phyloP scores from a whole-genome alignment of 1,140 invertebrate species.

The Drosophila fuyamai region DNA sequence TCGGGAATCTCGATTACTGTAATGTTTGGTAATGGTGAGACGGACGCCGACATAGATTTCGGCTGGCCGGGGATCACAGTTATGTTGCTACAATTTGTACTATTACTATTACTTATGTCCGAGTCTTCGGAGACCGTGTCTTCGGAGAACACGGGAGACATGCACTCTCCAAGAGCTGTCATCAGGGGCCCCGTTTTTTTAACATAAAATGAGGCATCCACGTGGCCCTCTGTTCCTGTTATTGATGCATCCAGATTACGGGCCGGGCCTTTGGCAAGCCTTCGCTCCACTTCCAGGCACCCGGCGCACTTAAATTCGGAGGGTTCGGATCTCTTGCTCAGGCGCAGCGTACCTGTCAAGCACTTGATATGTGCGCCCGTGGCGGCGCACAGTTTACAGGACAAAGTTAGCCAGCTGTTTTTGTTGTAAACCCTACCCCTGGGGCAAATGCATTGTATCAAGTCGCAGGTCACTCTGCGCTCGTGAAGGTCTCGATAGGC shows the following conservation, averaged over 20 bases:
- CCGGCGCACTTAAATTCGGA: conserved; percentile 35
- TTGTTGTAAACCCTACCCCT: conserved; percentile 47
- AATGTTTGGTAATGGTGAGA: not conserved
- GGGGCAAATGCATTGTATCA: conserved; percentile 44
- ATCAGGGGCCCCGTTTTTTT: not conserved
- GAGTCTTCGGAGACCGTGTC: conserved; percentile 4
- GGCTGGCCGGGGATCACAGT: conserved; percentile 16
- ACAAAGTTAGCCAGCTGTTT: conserved; percentile 20
- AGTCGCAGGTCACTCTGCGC: conserved; percentile 38
- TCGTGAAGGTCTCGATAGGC: conserved; percentile 63
- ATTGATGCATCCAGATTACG: not conserved
- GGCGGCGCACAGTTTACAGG: conserved; percentile 47
- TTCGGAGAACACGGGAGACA: conserved; percentile 10
- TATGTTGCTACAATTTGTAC: not conserved
- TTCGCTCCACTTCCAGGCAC: conserved; percentile 17
- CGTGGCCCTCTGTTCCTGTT: not conserved
- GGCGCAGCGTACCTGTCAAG: not conserved
- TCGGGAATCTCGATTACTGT: not conserved
- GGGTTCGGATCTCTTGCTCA: not conserved
- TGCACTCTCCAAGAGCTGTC: not conserved
- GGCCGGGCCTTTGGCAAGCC: not conserved
- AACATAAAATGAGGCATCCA: conserved; percentile 38
- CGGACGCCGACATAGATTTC: not conserved
- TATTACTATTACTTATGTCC: not conserved
- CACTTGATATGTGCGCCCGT: conserved; percentile 44